A percentile compares a stretch with the other conserved stretches of the same genome.
These are phyloP conservation scores for Brachyhypopomus gauderio DNA, from an alignment of 2,113 vertebrate species.

Conservation along the genomic window DNA sequence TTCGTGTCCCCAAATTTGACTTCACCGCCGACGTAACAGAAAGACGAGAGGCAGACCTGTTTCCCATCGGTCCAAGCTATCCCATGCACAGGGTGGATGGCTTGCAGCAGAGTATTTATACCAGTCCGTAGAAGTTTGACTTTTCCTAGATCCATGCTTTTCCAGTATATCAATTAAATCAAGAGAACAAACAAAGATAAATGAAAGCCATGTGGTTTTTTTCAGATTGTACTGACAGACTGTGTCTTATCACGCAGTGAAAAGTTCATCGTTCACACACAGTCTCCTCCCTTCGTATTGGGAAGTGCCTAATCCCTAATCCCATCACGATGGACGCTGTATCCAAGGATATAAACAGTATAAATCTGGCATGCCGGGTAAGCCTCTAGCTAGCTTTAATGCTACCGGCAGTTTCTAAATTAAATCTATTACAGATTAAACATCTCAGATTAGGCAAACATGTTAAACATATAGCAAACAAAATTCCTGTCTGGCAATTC, in stretches of 20 bases:
- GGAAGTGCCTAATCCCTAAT: conserved; percentile 74
- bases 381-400: not conserved
- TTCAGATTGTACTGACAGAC: conserved; percentile 45
- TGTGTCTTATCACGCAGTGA: conserved; percentile 3
- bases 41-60: conserved; percentile 85
- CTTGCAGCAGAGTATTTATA: conserved; percentile 87
- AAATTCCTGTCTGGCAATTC: too few relatives aligned
- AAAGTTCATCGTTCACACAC: conserved; percentile 50
- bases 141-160: conserved; percentile 90
- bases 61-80: conserved; percentile 95
- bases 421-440: not conserved
- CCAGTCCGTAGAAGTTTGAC: conserved; percentile 88
- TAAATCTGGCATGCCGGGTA: conserved; percentile 68
- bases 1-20: conserved; percentile 85
- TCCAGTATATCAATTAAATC: conserved; percentile 17
- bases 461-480: too few relatives aligned
- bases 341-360: conserved; percentile 68
- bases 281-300: conserved; percentile 65
- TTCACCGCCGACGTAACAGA: conserved; percentile 76
- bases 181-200: not conserved
- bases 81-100: conserved; percentile 88
- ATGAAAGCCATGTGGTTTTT: not conserved
- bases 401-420: not conserved
- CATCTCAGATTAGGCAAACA: too few relatives aligned
- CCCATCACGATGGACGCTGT: conserved; percentile 63